These are phyloP conservation scores for Antennarius maculatus DNA, from an alignment of 2,797 vertebrate species.

Conservation along the genomic window DNA sequence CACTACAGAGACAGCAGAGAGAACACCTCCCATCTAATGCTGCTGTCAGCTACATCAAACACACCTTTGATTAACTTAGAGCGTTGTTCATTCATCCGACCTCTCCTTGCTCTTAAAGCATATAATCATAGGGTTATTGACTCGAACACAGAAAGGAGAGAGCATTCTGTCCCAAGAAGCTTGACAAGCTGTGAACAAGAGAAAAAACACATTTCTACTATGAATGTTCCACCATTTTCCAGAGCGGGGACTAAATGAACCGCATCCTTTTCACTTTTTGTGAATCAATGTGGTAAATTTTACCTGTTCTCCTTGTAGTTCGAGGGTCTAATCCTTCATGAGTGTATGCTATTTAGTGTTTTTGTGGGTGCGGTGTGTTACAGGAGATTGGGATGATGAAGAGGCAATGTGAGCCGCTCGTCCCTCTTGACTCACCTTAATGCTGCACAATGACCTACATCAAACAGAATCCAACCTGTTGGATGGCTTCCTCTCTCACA, in stretches of 20 bases:
- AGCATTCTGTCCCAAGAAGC: constrained; percentile 60
- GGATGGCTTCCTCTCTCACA: constrained; percentile 5
- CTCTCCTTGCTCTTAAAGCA: constrained; percentile 49
- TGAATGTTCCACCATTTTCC: constrained; percentile 72
- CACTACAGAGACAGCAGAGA: constrained; percentile 19
- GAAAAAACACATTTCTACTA: constrained; percentile 61
- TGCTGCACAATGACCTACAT: constrained; percentile 15
- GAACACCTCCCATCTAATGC: constrained; percentile 44
- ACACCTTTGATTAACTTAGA: constrained; percentile 68
- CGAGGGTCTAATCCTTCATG: constrained; percentile 38
- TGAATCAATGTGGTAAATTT: constrained; percentile 61
- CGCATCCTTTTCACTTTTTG: constrained; percentile 66
- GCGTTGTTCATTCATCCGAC: constrained; percentile 44
- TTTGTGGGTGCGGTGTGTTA: constrained; percentile 21
- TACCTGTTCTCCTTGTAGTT: constrained; percentile 52
- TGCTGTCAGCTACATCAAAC: constrained; percentile 67
- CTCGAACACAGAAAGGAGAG: constrained; percentile 41
- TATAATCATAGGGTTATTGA: constrained; percentile 54
- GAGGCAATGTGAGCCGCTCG: constrained; percentile 41
- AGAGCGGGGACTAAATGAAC: constrained; percentile 57
- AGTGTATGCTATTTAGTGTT: constrained; percentile 19
- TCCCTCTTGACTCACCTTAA: constrained; percentile 34
- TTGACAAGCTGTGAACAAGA: constrained; percentile 65
- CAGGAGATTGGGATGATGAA: constrained; percentile 30
- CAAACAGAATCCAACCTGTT: constrained; percentile 29